Evolutionary conservation across 1,140 invertebrate species (phyloP).

Genomic region (Liolophura sinensis): DNA sequence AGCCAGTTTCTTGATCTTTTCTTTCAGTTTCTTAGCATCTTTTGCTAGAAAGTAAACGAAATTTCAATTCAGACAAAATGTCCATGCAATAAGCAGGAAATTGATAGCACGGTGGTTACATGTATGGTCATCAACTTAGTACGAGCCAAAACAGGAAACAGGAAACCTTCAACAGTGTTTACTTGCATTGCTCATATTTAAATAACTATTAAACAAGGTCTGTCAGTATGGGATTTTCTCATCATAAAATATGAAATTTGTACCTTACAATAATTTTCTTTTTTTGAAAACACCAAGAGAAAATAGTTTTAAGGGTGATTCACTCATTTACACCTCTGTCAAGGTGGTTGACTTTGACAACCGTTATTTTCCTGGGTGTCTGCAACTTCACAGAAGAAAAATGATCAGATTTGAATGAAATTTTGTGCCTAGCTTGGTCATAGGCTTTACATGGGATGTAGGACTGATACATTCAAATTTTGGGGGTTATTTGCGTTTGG

Average conservation of each 20-base stretch:
- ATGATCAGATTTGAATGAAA: background rate
- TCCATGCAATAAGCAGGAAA: background rate
- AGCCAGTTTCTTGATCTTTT: constrained; percentile 74
- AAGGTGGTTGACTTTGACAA: background rate
- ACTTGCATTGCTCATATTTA: background rate
- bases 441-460: background rate
- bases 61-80: constrained; percentile 1
- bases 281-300: too few relatives aligned
- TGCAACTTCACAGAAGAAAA: background rate
- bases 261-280: too few relatives aligned
- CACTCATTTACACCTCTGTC: background rate
- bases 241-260: too few relatives aligned
- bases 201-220: background rate
- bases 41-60: constrained; percentile 63
- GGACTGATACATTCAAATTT: background rate
- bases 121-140: too few relatives aligned
- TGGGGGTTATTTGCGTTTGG: background rate
- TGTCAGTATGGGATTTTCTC: background rate
- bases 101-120: too few relatives aligned
- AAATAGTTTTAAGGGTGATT: background rate
- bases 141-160: background rate
- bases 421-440: too few relatives aligned
- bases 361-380: background rate
- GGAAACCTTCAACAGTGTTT: background rate
- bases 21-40: constrained; percentile 71